phyloP scores from a whole-genome alignment of 1,140 invertebrate species.

The Apolygus lucorum region DNA sequence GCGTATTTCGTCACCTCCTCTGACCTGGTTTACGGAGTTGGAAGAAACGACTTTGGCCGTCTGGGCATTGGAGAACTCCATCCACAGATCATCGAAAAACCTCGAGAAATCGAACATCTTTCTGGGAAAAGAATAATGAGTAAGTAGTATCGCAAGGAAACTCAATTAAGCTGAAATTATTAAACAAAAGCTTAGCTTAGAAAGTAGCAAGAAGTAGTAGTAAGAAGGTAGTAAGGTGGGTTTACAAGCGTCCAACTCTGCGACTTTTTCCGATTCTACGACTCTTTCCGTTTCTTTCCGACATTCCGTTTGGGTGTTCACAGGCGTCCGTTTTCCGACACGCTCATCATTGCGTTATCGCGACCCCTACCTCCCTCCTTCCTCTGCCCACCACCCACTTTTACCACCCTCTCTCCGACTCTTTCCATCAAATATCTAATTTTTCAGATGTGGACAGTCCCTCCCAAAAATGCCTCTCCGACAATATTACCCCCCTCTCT shows the following conservation, averaged over 20 bases:
- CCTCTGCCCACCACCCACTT: too few relatives aligned
- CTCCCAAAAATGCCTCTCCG: too few relatives aligned
- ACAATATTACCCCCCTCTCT: too few relatives aligned
- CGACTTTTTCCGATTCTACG: too few relatives aligned
- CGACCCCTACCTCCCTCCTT: too few relatives aligned
- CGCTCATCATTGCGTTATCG: too few relatives aligned
- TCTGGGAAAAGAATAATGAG: not conserved
- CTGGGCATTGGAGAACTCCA: conserved; percentile 12
- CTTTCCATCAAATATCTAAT: too few relatives aligned
- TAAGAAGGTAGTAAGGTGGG: not conserved
- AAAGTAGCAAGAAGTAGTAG: not conserved
- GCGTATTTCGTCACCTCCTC: not conserved
- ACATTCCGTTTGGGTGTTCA: too few relatives aligned
- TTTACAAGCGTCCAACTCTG: not conserved
- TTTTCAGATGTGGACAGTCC: too few relatives aligned
- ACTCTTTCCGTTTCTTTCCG: too few relatives aligned
- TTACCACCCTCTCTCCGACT: too few relatives aligned
- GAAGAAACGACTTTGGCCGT: conserved; percentile 19
- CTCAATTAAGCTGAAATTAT: not conserved
- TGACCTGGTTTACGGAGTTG: conserved; percentile 18
- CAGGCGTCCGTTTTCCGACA: too few relatives aligned
- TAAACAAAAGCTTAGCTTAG: not conserved
- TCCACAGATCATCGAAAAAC: not conserved
- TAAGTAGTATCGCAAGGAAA: not conserved
- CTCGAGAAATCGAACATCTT: not conserved